Evolutionary conservation across 2,797 vertebrate species (phyloP), one percentile per base, ranked within the genome.

Genomic region (Lacerta bilineata): DNA sequence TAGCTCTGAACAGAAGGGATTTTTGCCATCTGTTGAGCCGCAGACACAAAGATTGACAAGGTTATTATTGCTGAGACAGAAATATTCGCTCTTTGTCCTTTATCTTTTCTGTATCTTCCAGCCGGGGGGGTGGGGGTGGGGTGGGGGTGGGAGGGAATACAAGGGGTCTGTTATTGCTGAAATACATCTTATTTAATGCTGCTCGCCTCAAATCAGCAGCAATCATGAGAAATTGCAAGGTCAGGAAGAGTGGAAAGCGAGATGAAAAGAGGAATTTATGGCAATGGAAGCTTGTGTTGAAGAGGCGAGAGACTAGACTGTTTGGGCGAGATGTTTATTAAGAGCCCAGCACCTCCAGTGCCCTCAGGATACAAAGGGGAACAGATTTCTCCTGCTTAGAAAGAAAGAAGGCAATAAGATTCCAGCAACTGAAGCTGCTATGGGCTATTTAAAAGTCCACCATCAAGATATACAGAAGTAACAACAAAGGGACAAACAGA

Each of bases 161-260:
- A 80, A 80, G 20, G 61, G 33, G 69, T 76, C 43, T 4, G 23
- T 90, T 90, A 87, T 87, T 80, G 59, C 82, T 55, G 82, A 84
- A 80, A 90, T 81, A 80, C 18, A 87, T 90, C 86, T 87, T 87
- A 84, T 85, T 87, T 80, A 87, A 90, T 87, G 77, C 36, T 88
- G 61, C 46, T 82, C 76, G 77, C 83, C 50, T 88, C 79, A 77
- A 61, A 76, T 85, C 64, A 68, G 77, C 61, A 69, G 71, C 61
- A 43, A 86, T 86, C 23, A 18, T 81, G 82, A 87, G 61, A 83
- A 85, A 82, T 29, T 81, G 29, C 64, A 90, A 71, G 78, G 86
- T 82, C 83, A 88, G 86, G 79, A 36, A 90, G 72, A 85, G 82
- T 80, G 46, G 77, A 77, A 90, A 90, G 36, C 3, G 4, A 59